Conservation (phyloP, 2,888 invertebrate species). For the Phaedon cochleariae region DNA sequence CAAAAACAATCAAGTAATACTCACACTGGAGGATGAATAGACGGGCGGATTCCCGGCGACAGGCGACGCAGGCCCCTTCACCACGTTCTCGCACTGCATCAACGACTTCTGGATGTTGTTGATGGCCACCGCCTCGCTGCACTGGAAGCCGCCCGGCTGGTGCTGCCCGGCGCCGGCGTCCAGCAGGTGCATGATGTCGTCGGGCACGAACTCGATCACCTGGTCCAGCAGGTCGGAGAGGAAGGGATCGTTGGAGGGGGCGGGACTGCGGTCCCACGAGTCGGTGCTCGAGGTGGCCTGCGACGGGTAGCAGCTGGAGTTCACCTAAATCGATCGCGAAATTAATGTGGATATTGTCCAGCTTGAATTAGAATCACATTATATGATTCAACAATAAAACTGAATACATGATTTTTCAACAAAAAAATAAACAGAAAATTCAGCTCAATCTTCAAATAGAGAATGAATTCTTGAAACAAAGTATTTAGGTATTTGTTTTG, state of each 20-base stretch:
- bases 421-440: too few relatives aligned
- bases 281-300: constrained; percentile 55
- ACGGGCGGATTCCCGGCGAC: constrained; percentile 70
- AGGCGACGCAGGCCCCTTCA: constrained; percentile 70
- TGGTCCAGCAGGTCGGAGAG: constrained; percentile 83
- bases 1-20: constrained; percentile 25
- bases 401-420: too few relatives aligned
- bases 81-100: constrained; percentile 82
- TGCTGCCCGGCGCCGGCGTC: constrained; percentile 51
- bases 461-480: too few relatives aligned
- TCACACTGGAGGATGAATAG: constrained; percentile 63
- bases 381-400: too few relatives aligned
- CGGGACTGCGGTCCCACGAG: constrained; percentile 54
- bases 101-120: constrained; percentile 89
- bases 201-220: constrained; percentile 53
- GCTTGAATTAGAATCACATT: too few relatives aligned
- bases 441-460: too few relatives aligned
- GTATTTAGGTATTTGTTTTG: too few relatives aligned
- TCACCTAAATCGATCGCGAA: too few relatives aligned
- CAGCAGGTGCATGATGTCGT: constrained; percentile 60
- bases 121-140: constrained; percentile 83
- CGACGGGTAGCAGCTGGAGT: constrained; percentile 47
- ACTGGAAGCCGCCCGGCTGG: constrained; percentile 39
- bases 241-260: constrained; percentile 68
- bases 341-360: too few relatives aligned